phyloP scores from a whole-genome alignment of 1,140 invertebrate species.

The Aphaenogaster ashmeadi region DNA sequence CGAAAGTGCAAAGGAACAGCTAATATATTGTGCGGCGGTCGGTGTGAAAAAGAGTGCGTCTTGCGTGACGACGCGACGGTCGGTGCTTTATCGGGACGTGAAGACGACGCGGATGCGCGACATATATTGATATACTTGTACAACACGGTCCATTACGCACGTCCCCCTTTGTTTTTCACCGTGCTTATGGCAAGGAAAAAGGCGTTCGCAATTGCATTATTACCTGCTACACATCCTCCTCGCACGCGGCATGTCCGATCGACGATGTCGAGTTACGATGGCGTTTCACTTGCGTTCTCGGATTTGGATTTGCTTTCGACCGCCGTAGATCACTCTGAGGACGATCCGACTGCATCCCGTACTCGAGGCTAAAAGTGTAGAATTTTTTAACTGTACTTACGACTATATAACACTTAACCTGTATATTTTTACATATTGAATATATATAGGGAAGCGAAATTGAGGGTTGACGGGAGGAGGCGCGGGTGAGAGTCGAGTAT shows the following conservation, averaged over 20 bases:
- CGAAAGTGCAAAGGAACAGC: conserved; percentile 52
- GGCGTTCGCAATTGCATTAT: not conserved
- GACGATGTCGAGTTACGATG: conserved; percentile 53
- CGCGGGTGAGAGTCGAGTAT: conserved; percentile 72
- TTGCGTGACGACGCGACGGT: conserved; percentile 21
- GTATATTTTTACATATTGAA: conserved; percentile 86
- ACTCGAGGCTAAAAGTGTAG: conserved; percentile 77
- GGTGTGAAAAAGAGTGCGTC: conserved; percentile 25
- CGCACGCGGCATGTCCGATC: conserved; percentile 66
- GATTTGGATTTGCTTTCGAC: conserved; percentile 68
- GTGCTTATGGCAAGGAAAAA: not conserved
- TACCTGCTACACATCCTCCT: not conserved
- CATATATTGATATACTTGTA: conserved; percentile 13
- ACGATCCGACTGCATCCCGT: conserved; percentile 76
- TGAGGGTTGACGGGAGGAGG: conserved; percentile 61
- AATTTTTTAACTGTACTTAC: conserved; percentile 83
- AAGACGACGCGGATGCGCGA: not conserved
- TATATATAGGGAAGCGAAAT: conserved; percentile 78
- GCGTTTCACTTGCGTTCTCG: conserved; percentile 75
- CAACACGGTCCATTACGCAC: conserved; percentile 12
- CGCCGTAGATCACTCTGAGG: conserved; percentile 69
- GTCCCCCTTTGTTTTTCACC: not conserved
- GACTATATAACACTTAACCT: conserved; percentile 83
- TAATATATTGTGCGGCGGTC: conserved; percentile 59
- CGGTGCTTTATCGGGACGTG: conserved; percentile 24